Conservation (phyloP, 1,140 invertebrate genomes). For the Bombus huntii region DNA sequence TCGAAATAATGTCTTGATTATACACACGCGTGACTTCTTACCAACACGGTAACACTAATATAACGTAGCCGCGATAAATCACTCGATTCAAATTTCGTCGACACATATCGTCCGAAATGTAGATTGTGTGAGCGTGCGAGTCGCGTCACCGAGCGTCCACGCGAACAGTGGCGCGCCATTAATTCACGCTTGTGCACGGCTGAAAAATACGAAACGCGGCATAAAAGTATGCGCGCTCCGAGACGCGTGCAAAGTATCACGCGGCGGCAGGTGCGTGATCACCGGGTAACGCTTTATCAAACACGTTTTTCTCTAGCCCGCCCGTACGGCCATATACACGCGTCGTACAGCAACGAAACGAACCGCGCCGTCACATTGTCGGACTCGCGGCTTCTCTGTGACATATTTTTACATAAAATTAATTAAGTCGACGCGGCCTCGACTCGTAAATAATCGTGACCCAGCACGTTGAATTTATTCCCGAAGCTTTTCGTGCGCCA, state of each 20-base stretch:
- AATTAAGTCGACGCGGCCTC: slow-evolving; percentile 17
- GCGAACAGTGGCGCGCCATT: slow-evolving; percentile 16
- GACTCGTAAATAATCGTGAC: slow-evolving; percentile 24
- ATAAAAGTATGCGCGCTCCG: slow-evolving; percentile 19
- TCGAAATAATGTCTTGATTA: background rate
- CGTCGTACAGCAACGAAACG: background rate
- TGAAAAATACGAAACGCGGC: slow-evolving; percentile 20
- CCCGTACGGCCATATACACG: background rate
- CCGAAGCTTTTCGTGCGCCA: background rate
- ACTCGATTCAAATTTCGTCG: background rate
- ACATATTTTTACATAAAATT: slow-evolving; percentile 48
- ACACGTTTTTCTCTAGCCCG: slow-evolving; percentile 32
- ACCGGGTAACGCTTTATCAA: slow-evolving; percentile 49
- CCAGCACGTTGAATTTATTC: slow-evolving; percentile 23
- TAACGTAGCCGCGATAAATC: background rate
- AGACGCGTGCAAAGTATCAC: slow-evolving; percentile 18
- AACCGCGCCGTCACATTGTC: background rate
- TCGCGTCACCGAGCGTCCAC: background rate
- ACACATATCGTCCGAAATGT: background rate
- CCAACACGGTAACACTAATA: background rate
- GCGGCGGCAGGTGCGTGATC: slow-evolving; percentile 56
- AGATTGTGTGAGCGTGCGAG: background rate
- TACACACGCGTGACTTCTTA: too few species aligned
- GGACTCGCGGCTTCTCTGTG: background rate
- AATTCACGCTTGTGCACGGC: slow-evolving; percentile 36